Conservation (phyloP, 2,113 vertebrate species). For the Festucalex cinctus region DNA sequence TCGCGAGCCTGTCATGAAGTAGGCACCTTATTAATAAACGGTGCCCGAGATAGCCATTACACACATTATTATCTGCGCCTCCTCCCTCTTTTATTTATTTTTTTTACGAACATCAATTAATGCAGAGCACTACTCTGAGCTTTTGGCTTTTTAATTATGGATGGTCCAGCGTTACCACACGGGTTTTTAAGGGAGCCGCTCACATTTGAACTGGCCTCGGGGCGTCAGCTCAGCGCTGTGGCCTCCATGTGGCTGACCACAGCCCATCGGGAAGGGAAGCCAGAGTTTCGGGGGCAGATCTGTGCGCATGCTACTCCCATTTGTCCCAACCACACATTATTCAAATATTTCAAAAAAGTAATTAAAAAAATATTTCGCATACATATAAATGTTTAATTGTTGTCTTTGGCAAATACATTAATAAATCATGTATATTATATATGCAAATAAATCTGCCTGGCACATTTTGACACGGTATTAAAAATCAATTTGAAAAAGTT, state of each 20-base stretch:
- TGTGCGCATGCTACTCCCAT: neutral
- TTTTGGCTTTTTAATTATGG: slow-evolving; percentile 65
- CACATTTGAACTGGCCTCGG: slow-evolving; percentile 62
- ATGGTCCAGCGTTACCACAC: slow-evolving; percentile 48
- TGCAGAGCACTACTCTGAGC: slow-evolving; percentile 61
- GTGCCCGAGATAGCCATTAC: slow-evolving; percentile 67
- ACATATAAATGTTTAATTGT: neutral
- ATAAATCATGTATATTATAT: neutral
- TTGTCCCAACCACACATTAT: neutral
- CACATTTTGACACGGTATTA: neutral
- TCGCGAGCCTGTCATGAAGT: slow-evolving; percentile 57
- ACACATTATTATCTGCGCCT: slow-evolving; percentile 58
- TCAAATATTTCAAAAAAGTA: neutral
- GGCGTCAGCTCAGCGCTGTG: slow-evolving; percentile 47
- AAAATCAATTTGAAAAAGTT: no score
- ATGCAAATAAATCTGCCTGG: neutral
- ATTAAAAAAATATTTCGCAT: neutral
- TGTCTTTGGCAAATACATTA: neutral
- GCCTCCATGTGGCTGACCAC: slow-evolving; percentile 42
- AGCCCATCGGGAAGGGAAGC: slow-evolving; percentile 24
- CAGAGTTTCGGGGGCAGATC: slow-evolving; percentile 14
- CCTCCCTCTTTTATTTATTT: slow-evolving; percentile 36
- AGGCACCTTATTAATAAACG: slow-evolving; percentile 70
- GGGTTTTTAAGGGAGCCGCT: slow-evolving; percentile 50
- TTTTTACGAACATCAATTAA: slow-evolving; percentile 68